Evolutionary conservation across 2,888 invertebrate genomes (phyloP).

Genomic region (Corbicula japonica): DNA sequence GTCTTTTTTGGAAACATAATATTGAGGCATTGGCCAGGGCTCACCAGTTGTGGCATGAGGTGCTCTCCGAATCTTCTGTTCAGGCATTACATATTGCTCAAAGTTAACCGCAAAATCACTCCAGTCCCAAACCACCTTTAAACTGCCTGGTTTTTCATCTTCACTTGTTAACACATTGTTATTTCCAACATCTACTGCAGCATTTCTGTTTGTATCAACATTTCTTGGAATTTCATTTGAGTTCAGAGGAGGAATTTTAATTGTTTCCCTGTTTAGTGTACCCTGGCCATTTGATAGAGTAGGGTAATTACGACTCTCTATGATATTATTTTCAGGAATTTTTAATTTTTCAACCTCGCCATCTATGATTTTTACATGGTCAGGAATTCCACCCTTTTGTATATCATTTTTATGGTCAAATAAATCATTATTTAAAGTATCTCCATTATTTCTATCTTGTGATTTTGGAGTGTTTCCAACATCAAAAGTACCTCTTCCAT

Average conservation of each 20-base stretch:
- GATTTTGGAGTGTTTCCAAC: conserved; percentile 1
- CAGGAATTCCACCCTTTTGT: conserved; percentile 10
- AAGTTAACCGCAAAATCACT: conserved; percentile 81
- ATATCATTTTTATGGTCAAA: conserved; percentile 34
- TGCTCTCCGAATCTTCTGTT: conserved; percentile 83
- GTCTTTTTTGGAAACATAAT: conserved; percentile 85
- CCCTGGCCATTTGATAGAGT: neutral
- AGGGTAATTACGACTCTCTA: neutral
- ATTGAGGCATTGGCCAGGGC: conserved; percentile 91
- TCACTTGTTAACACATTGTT: conserved; percentile 13
- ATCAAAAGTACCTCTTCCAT: conserved; percentile 18
- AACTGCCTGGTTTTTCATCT: conserved; percentile 65
- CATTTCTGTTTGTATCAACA: conserved; percentile 14
- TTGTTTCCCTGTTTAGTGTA: conserved; percentile 8
- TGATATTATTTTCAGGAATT: conserved; percentile 9
- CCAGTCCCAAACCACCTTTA: conserved; percentile 81
- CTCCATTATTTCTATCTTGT: neutral
- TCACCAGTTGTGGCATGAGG: conserved; percentile 87
- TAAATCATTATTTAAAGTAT: conserved; percentile 25
- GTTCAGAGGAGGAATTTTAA: conserved; percentile 13
- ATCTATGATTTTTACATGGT: conserved; percentile 32
- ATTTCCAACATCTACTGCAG: conserved; percentile 3
- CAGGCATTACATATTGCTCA: conserved; percentile 79
- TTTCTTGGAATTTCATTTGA: conserved; percentile 28
- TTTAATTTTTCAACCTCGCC: conserved; percentile 33